Conservation (phyloP, 2,113 vertebrate genomes). For the Hystrix cristata region DNA sequence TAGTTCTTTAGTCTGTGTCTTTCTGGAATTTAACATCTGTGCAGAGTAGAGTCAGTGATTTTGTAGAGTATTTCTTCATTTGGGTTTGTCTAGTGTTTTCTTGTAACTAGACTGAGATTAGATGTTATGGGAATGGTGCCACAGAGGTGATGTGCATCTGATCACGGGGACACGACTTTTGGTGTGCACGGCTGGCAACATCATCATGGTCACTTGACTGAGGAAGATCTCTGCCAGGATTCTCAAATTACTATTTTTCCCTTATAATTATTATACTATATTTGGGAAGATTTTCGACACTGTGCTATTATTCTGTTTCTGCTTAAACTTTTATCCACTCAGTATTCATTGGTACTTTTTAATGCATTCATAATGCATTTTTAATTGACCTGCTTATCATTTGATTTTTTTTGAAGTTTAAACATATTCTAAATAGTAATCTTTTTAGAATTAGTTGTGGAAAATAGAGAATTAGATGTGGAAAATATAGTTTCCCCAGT, state of each 20-base stretch:
- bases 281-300: slow-evolving; percentile 20
- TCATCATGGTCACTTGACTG: not conserved
- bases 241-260: not conserved
- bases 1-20: not conserved
- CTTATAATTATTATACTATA: not conserved
- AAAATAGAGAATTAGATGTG: not conserved
- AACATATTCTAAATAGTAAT: not conserved
- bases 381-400: not conserved
- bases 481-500: not conserved
- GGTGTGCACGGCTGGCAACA: not conserved
- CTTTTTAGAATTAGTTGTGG: not conserved
- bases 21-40: slow-evolving; percentile 1
- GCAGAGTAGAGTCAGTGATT: not conserved
- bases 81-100: not conserved
- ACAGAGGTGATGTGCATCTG: not conserved
- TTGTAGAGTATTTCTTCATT: not conserved
- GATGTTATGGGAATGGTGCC: not conserved
- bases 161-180: not conserved
- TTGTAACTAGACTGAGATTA: not conserved
- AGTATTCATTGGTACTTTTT: not conserved
- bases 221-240: not conserved
- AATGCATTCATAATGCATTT: not conserved
- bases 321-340: not conserved
- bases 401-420: slow-evolving; percentile 53
- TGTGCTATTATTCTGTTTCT: slow-evolving; percentile 15